These are phyloP conservation scores for Silurus glanis DNA, from an alignment of 2,113 vertebrate genomes.

Conservation along the genomic window DNA sequence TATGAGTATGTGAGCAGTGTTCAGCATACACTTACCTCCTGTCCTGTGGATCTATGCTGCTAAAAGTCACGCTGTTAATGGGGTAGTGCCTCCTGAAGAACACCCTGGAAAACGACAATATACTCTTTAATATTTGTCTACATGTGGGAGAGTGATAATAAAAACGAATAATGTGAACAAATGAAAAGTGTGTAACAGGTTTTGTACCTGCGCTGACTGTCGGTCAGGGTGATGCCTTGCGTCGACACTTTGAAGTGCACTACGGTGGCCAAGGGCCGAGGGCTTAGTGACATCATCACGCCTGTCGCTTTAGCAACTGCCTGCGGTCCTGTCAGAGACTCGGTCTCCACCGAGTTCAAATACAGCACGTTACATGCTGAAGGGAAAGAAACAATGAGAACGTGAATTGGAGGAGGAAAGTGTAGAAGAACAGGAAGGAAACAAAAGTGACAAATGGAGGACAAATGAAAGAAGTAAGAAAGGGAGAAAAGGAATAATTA, in stretches of 20 bases:
- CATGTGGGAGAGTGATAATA: background rate
- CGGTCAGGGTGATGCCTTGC: conserved; percentile 88
- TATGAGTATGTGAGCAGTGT: background rate
- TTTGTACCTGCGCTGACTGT: conserved; percentile 84
- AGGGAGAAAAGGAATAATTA: background rate
- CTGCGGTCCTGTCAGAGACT: conserved; percentile 89
- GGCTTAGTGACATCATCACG: conserved; percentile 74
- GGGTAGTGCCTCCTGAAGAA: conserved; percentile 92
- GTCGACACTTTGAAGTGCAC: conserved; percentile 92
- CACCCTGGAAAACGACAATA: conserved; percentile 67
- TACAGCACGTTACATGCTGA: conserved; percentile 87
- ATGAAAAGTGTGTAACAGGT: background rate
- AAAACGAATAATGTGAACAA: background rate
- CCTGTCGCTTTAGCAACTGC: conserved; percentile 84
- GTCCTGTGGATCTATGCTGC: conserved; percentile 86
- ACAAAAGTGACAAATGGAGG: background rate
- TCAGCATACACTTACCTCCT: conserved; percentile 73
- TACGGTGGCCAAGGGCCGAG: conserved; percentile 71
- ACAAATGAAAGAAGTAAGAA: background rate
- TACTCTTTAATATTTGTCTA: background rate
- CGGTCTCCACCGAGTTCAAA: conserved; percentile 87
- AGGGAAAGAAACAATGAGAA: background rate
- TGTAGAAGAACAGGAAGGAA: background rate
- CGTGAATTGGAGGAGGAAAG: background rate
- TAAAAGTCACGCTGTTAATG: conserved; percentile 85